Evolutionary conservation across 1,140 invertebrate species (phyloP).

Genomic region (Diachasmimorpha longicaudata): DNA sequence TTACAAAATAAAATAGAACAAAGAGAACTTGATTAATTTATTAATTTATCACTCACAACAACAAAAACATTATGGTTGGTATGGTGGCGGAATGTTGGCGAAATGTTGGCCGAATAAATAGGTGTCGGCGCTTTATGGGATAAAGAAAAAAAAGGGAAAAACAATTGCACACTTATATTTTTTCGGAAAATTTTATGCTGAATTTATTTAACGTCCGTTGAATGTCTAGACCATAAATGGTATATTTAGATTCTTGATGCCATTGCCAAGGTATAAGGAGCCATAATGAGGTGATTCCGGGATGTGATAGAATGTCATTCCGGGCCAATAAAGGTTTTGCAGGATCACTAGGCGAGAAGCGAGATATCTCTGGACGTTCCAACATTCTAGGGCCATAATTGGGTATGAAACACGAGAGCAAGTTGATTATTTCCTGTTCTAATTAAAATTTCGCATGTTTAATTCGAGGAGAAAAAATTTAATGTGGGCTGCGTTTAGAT

Average conservation of each 20-base stretch:
- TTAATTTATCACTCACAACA: too few species aligned
- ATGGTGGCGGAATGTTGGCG: too few species aligned
- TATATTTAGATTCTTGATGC: conserved; percentile 75
- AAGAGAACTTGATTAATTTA: too few species aligned
- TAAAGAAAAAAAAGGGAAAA: background rate
- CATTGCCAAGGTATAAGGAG: conserved; percentile 75
- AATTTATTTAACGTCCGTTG: background rate
- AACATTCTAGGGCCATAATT: conserved; percentile 60
- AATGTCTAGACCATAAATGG: conserved; percentile 69
- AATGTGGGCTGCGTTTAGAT: too few species aligned
- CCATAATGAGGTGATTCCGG: conserved; percentile 71
- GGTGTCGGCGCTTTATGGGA: too few species aligned
- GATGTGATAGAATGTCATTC: conserved; percentile 76
- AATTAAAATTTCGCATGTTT: too few species aligned
- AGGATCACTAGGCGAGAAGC: conserved; percentile 67
- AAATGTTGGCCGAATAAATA: too few species aligned
- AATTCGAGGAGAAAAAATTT: too few species aligned
- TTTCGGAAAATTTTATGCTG: background rate
- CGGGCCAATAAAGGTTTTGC: conserved; percentile 76
- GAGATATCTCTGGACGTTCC: conserved; percentile 68
- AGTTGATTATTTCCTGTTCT: too few species aligned
- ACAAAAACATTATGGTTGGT: too few species aligned
- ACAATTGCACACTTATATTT: background rate
- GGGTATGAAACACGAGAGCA: background rate
- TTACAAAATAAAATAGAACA: too few species aligned